Conservation (phyloP, 2,888 invertebrate genomes). For the Oligia strigilis region DNA sequence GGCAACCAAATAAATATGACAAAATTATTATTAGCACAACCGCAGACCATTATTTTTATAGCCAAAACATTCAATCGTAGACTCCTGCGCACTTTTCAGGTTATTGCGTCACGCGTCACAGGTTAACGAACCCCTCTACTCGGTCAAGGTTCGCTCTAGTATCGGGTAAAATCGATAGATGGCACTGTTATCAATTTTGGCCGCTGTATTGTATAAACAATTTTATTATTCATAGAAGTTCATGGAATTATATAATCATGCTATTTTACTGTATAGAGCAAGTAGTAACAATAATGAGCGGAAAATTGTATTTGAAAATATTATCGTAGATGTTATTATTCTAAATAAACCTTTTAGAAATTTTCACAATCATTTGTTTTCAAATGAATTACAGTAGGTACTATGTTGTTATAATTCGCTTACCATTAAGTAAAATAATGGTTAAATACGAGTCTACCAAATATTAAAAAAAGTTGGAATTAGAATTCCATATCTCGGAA, state of each 20-base stretch:
- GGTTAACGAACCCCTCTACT: slow-evolving; percentile 58
- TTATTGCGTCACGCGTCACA: slow-evolving; percentile 53
- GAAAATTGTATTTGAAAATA: not conserved
- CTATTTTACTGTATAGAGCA: not conserved
- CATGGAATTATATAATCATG: not conserved
- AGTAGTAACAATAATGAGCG: too few species aligned
- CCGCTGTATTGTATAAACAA: not conserved
- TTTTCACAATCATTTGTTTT: slow-evolving; percentile 3
- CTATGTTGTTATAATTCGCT: not conserved
- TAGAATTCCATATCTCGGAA: not conserved
- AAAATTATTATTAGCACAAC: slow-evolving; percentile 28
- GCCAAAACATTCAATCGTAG: slow-evolving; percentile 47
- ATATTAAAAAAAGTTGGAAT: not conserved
- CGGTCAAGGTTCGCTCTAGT: slow-evolving; percentile 69
- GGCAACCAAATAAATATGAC: slow-evolving; percentile 20
- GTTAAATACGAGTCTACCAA: not conserved
- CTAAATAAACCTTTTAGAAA: slow-evolving; percentile 12
- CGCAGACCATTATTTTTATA: slow-evolving; percentile 46
- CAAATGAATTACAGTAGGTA: not conserved
- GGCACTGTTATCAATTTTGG: slow-evolving; percentile 42
- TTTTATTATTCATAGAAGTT: not conserved
- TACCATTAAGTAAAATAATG: not conserved
- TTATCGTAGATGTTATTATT: not conserved
- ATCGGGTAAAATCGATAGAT: slow-evolving; percentile 49
- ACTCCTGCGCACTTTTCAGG: slow-evolving; percentile 65